A percentile compares a stretch with the other conserved stretches of the same genome.
Evolutionary conservation across 2,888 invertebrate species (phyloP).

Genomic region (Minunthozetes semirufus): DNA sequence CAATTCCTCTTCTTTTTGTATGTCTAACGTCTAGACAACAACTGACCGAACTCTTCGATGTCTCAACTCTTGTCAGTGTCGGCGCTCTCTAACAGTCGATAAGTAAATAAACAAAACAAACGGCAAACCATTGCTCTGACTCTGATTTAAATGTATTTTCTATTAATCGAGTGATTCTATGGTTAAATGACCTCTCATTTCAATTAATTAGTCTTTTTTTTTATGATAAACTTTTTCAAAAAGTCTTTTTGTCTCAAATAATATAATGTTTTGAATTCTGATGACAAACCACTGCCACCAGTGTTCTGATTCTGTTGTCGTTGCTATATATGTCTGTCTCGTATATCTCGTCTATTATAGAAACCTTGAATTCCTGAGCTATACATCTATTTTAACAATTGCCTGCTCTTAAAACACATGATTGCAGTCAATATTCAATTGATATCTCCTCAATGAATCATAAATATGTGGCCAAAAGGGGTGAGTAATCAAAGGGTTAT

Average conservation of each 20-base stretch:
- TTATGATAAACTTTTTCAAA: background rate
- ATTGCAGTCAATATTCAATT: background rate
- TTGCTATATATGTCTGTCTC: background rate
- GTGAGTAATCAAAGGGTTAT: background rate
- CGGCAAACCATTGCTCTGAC: background rate
- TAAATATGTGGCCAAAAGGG: background rate
- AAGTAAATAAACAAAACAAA: background rate
- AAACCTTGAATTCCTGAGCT: background rate
- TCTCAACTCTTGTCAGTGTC: background rate
- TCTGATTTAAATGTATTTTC: no score
- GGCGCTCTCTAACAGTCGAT: background rate
- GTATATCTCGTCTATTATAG: background rate
- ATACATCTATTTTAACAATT: no score
- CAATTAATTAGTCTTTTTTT: no score
- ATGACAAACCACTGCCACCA: background rate
- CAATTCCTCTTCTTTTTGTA: background rate
- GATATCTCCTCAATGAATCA: background rate
- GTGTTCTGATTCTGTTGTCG: background rate
- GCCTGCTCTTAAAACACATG: background rate
- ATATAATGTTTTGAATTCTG: background rate
- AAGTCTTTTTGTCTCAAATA: background rate
- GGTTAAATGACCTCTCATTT: no score
- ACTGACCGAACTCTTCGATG: slow-evolving; percentile 4
- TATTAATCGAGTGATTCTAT: no score
- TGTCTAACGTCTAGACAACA: slow-evolving; percentile 2